Conservation (phyloP, 2,113 vertebrate genomes). For the Rhinichthys klamathensis region DNA sequence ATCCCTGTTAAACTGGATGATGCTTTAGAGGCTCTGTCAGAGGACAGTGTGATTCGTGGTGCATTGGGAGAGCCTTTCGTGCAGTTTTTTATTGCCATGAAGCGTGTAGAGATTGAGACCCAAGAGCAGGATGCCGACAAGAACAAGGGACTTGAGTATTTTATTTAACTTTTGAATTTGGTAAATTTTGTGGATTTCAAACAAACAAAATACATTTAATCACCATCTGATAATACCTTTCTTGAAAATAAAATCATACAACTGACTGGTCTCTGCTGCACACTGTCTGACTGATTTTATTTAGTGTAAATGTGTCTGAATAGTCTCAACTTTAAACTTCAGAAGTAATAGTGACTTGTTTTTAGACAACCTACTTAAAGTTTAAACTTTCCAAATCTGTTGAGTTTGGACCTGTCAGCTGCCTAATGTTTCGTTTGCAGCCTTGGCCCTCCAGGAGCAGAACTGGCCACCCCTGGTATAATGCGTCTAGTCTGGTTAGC, state of each 20-base stretch:
- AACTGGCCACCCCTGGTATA: too few species aligned
- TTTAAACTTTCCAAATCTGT: not conserved
- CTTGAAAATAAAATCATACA: slow-evolving; percentile 15
- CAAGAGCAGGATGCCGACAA: slow-evolving; percentile 87
- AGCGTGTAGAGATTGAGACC: slow-evolving; percentile 90
- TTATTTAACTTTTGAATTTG: slow-evolving; percentile 78
- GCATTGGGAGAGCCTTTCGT: slow-evolving; percentile 88
- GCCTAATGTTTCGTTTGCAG: too few species aligned
- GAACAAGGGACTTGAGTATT: slow-evolving; percentile 93
- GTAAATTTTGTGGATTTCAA: not conserved
- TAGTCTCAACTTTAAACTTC: not conserved
- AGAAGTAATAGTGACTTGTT: not conserved
- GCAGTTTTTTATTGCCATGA: slow-evolving; percentile 90
- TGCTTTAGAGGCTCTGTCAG: slow-evolving; percentile 81
- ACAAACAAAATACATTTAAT: not conserved
- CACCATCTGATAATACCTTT: not conserved
- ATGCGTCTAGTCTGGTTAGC: too few species aligned
- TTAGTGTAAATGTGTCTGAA: not conserved
- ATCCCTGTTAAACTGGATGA: slow-evolving; percentile 89
- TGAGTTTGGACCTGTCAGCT: not conserved
- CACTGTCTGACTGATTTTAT: not conserved
- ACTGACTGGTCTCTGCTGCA: not conserved
- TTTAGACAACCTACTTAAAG: not conserved
- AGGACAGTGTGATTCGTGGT: slow-evolving; percentile 80
- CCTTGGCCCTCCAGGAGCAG: too few species aligned